Evolutionary conservation across 2,113 vertebrate genomes (phyloP).

Genomic region (Cynocephalus volans): DNA sequence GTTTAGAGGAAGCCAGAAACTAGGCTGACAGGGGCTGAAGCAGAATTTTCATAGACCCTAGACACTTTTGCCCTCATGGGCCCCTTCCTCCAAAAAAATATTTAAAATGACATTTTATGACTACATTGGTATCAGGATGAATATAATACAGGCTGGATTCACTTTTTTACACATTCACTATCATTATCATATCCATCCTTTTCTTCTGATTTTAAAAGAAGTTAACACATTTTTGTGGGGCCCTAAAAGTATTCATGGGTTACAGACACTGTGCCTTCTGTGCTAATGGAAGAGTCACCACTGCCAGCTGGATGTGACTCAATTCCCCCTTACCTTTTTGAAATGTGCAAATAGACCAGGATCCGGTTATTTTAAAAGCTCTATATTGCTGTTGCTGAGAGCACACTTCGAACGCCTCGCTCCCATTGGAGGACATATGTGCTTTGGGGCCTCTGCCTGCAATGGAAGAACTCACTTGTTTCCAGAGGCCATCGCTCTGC

Average conservation of each 20-base stretch:
- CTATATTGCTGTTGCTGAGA: neutral
- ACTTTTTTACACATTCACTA: neutral
- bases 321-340: neutral
- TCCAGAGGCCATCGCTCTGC: neutral
- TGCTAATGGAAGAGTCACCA: neutral
- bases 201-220: slow-evolving; percentile 28
- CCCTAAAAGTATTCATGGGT: neutral
- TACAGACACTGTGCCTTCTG: neutral
- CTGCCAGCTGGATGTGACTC: neutral
- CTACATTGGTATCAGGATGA: neutral
- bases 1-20: neutral
- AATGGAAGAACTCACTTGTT: neutral
- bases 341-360: neutral
- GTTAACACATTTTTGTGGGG: neutral
- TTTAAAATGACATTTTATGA: neutral
- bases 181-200: neutral
- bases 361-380: neutral
- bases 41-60: neutral
- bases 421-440: neutral
- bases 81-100: neutral
- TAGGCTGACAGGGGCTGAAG: neutral
- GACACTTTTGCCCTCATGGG: neutral
- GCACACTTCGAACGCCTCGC: neutral
- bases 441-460: neutral
- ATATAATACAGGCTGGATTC: neutral